Percentiles rank a stretch among this genome's conserved stretches.
Conservation (phyloP, 2,113 vertebrate genomes). For the Anhinga anhinga region DNA sequence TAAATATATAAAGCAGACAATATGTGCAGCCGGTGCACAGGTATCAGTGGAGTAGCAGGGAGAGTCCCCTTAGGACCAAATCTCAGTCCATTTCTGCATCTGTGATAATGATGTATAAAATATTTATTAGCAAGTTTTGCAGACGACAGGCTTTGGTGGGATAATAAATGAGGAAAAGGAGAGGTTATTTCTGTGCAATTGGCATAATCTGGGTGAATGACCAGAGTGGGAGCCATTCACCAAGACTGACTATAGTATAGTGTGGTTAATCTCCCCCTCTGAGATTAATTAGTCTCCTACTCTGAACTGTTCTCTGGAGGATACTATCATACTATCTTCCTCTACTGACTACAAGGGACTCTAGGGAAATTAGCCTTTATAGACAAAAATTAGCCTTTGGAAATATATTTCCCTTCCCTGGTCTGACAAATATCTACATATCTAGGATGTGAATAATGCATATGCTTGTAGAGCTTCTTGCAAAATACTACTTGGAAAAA, state of each 20-base stretch:
- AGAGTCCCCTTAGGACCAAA: neutral
- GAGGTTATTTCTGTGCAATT: neutral
- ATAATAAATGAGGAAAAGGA: neutral
- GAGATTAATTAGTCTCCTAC: constrained; percentile 46
- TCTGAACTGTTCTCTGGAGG: neutral
- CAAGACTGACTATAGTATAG: neutral
- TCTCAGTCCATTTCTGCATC: neutral
- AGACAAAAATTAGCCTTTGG: constrained; percentile 59
- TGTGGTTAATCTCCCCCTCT: neutral
- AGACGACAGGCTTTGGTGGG: neutral
- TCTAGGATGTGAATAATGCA: constrained; percentile 25
- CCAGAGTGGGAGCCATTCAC: neutral
- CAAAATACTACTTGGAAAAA: neutral
- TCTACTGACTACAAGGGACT: neutral
- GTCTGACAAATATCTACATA: constrained; percentile 47
- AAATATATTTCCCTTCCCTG: constrained; percentile 9
- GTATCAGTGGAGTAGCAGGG: neutral
- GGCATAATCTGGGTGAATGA: neutral
- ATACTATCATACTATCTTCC: neutral
- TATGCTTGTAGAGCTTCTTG: neutral
- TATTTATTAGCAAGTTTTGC: neutral
- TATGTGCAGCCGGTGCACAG: neutral
- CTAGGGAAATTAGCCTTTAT: constrained; percentile 52
- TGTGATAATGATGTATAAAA: neutral
- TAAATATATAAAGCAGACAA: neutral